Base-by-base conservation (phyloP, 2,888 invertebrate genomes). In the Protophormia terraenovae region DNA sequence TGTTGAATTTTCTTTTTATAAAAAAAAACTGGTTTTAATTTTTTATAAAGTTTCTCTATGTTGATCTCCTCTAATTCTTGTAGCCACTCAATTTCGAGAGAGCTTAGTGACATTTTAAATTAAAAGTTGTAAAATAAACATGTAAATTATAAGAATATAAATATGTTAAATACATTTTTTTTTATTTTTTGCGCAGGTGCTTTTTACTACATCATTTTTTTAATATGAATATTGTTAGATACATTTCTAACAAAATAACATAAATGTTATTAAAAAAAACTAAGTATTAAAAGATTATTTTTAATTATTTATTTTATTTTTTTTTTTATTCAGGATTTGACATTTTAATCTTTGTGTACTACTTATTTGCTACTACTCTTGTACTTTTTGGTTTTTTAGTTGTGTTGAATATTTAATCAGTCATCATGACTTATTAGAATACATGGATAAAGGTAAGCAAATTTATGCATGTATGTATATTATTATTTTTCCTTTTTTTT, bases 351-450 rank as follows among this genome's bases (percentile, higher is more conserved):
- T 3, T 16, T 60, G 10, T 19, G 19, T 60, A 5, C 1, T 32
- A 32, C 32, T 16, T 32, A 19, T 12, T 32, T 47, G 12, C 2
- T 12, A 12, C 2, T 38, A 38, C 16, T 19, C 16, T n/a, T 27
- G n/a, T 14, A 60, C 1, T 5, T 27, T 14, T 22, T 53, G 6
- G 10, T 41, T 41, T n/a, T n/a, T 38, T 45, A 41, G 41, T 58
- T 45, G 5, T 32, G 50, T 67, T 22, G 50, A 19, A 50, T 67
- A 32, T 67, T 67, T 22, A 50, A 67, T 50, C 50, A 32, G 32
- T 50, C 67, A 67, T 50, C 19, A 67, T 35, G 50, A 67, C 50
- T 67, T 50, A 60, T 35, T 35, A 60, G n/a, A 60, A 53, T 27
- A 27, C 14, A 55, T 27, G 1, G 29, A 27, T 55, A 55, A 50